Evolutionary conservation across 2,888 invertebrate species (phyloP).

Genomic region (Shargacucullia verbasci): DNA sequence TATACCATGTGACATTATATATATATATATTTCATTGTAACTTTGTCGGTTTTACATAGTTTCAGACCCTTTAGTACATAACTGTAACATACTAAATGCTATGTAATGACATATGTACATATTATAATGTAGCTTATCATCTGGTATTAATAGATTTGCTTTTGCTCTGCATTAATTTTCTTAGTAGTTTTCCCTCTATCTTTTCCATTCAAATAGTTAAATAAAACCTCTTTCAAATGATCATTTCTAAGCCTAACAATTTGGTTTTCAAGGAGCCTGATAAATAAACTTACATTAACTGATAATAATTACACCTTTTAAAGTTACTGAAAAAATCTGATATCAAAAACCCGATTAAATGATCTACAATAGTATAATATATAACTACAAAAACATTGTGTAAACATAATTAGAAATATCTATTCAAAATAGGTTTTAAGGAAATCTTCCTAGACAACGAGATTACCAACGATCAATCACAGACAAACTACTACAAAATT

Average conservation of each 20-base stretch:
- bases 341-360: constrained; percentile 54
- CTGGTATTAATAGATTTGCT: constrained; percentile 5
- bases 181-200: constrained; percentile 8
- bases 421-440: constrained; percentile 54
- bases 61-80: constrained; percentile 5
- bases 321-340: constrained; percentile 49
- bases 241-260: constrained; percentile 48
- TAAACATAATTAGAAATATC: constrained; percentile 50
- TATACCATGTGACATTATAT: neutral
- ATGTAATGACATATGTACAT: constrained; percentile 29
- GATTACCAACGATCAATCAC: constrained; percentile 43
- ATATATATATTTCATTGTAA: constrained; percentile 9
- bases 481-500: constrained; percentile 41
- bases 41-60: constrained; percentile 9
- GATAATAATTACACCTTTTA: constrained; percentile 41
- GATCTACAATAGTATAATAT: constrained; percentile 41
- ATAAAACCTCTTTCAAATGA: constrained; percentile 53
- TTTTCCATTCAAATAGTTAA: constrained; percentile 9
- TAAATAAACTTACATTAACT: constrained; percentile 45
- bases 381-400: constrained; percentile 44
- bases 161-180: constrained; percentile 10
- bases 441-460: constrained; percentile 37
- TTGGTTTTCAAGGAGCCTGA: constrained; percentile 53
- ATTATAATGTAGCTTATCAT: constrained; percentile 9
- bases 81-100: constrained; percentile 14